These are phyloP conservation scores for Phylloscopus collybita DNA, from an alignment of 2,797 vertebrate species.

Conservation along the genomic window DNA sequence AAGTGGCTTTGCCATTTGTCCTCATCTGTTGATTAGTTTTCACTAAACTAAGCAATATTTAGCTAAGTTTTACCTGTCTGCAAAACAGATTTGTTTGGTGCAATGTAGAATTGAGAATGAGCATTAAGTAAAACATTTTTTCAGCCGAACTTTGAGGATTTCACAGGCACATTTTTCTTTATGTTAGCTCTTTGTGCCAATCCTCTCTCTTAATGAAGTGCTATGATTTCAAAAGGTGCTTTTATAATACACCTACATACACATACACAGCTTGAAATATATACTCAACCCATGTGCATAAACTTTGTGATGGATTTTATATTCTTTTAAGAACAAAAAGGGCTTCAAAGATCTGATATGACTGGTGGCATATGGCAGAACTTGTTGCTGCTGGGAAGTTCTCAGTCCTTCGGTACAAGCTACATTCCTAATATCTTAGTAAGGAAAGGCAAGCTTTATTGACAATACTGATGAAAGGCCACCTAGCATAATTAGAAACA, in stretches of 20 bases:
- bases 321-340: not conserved
- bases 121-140: not conserved
- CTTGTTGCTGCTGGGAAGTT: not conserved
- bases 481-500: not conserved
- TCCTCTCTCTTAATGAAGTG: not conserved
- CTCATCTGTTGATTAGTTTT: not conserved
- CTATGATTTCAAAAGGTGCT: not conserved
- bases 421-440: not conserved
- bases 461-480: not conserved
- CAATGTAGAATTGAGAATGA: not conserved
- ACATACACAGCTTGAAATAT: not conserved
- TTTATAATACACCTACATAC: not conserved
- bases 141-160: not conserved
- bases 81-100: not conserved
- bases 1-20: not conserved
- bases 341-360: not conserved
- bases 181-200: not conserved
- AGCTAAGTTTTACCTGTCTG: not conserved
- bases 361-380: not conserved
- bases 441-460: not conserved
- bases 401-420: not conserved
- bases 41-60: not conserved
- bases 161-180: not conserved
- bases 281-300: not conserved
- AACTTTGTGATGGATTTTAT: not conserved